Conservation (phyloP, 2,797 vertebrate genomes). For the Melanotaenia trifasciata region DNA sequence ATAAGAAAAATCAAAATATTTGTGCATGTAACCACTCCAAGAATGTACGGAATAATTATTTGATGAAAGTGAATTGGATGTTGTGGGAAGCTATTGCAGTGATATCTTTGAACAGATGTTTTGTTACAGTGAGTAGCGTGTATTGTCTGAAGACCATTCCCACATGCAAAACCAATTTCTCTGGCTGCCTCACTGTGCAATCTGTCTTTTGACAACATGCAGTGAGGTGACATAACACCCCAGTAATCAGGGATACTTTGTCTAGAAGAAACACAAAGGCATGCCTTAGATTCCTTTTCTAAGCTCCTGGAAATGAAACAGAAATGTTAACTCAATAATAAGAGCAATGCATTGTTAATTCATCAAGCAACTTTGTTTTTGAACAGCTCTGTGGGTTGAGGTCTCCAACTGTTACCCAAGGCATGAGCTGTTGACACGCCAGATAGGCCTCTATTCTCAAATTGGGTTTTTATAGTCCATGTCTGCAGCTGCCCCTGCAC, state of each 20-base stretch:
- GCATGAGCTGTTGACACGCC: conserved; percentile 74
- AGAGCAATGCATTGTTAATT: conserved; percentile 71
- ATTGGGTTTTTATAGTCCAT: conserved; percentile 81
- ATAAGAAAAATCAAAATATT: background rate
- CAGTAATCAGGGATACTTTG: conserved; percentile 81
- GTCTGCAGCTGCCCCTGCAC: conserved; percentile 80
- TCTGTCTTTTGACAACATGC: conserved; percentile 73
- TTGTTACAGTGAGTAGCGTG: conserved; percentile 62
- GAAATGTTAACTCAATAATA: conserved; percentile 74
- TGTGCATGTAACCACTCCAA: conserved; percentile 20
- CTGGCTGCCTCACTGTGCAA: conserved; percentile 62
- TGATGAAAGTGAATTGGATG: conserved; percentile 57
- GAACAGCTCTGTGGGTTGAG: conserved; percentile 52
- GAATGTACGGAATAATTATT: conserved; percentile 62
- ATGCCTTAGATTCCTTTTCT: conserved; percentile 71
- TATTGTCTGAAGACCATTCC: conserved; percentile 62
- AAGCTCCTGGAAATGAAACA: conserved; percentile 75
- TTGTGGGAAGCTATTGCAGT: conserved; percentile 58
- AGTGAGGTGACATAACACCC: conserved; percentile 73
- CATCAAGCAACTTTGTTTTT: conserved; percentile 68
- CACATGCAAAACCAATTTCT: conserved; percentile 72
- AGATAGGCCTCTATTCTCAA: conserved; percentile 77
- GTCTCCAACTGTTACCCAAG: conserved; percentile 76
- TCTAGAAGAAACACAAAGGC: conserved; percentile 76
- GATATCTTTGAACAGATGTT: conserved; percentile 76